phyloP scores from a whole-genome alignment of 2,888 invertebrate species.

The Heliconius erato region DNA sequence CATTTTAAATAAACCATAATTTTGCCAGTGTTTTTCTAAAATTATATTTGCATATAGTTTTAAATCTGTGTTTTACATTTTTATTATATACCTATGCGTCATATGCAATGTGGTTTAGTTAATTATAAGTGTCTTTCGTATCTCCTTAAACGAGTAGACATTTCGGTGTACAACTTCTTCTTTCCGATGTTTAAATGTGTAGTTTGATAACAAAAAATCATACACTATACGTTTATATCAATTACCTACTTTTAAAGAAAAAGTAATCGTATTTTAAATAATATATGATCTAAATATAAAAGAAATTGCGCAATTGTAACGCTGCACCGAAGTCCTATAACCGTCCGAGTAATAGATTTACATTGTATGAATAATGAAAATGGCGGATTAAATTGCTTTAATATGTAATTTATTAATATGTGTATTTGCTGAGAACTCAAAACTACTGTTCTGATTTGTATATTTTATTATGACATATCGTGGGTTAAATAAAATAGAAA shows the following conservation, averaged over 20 bases:
- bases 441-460: constrained; percentile 12
- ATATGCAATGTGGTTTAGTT: constrained; percentile 30
- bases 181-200: constrained; percentile 45
- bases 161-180: constrained; percentile 41
- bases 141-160: constrained; percentile 45
- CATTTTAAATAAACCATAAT: background rate
- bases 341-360: constrained; percentile 4
- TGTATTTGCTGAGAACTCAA: constrained; percentile 1
- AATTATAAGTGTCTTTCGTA: constrained; percentile 37
- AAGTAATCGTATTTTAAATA: background rate
- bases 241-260: background rate
- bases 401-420: background rate
- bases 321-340: constrained; percentile 1
- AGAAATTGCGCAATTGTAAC: constrained; percentile 3
- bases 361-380: constrained; percentile 9
- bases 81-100: constrained; percentile 11
- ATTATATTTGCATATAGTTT: constrained; percentile 39
- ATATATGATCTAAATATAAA: background rate
- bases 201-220: constrained; percentile 29
- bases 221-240: constrained; percentile 28
- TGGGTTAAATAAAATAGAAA: background rate
- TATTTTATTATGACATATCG: background rate
- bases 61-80: constrained; percentile 23
- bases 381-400: background rate
- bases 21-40: background rate